Evolutionary conservation across 2,888 invertebrate species (phyloP).

Genomic region (Melipona beecheii): DNA sequence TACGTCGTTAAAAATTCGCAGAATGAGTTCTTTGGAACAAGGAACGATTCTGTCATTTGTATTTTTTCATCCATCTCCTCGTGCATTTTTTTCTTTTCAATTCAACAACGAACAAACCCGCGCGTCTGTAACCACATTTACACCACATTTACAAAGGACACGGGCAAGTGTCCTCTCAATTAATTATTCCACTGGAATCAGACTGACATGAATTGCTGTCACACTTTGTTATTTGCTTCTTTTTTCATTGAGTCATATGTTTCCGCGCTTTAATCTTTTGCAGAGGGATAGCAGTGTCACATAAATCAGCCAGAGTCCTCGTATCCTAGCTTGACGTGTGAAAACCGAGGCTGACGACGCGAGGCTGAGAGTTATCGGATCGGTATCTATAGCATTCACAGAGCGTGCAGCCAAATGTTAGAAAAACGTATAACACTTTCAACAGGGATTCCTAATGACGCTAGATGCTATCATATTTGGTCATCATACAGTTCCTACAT

Average conservation of each 20-base stretch:
- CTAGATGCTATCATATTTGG: not conserved
- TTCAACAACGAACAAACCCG: not conserved
- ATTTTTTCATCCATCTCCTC: not conserved
- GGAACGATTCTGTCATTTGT: not conserved
- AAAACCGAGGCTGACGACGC: conserved; percentile 26
- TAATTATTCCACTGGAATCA: conserved; percentile 13
- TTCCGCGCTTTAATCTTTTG: conserved; percentile 49
- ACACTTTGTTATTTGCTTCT: conserved; percentile 23
- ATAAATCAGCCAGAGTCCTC: conserved; percentile 54
- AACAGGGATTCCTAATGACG: not conserved
- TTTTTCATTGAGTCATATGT: conserved; percentile 37
- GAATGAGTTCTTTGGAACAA: too few species aligned
- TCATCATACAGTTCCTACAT: not conserved
- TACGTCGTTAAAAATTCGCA: too few species aligned
- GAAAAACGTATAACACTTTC: not conserved
- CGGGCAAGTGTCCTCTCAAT: not conserved
- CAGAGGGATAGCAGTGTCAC: conserved; percentile 45
- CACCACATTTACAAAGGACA: not conserved
- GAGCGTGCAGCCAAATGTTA: conserved; percentile 9
- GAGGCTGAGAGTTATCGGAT: conserved; percentile 46
- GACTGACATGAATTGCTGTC: conserved; percentile 16
- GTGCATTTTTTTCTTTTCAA: not conserved
- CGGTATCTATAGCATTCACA: conserved; percentile 33
- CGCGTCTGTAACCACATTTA: not conserved
- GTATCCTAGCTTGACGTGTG: conserved; percentile 47